These are phyloP conservation scores for Linepithema humile DNA, from an alignment of 1,140 invertebrate species.

Conservation along the genomic window DNA sequence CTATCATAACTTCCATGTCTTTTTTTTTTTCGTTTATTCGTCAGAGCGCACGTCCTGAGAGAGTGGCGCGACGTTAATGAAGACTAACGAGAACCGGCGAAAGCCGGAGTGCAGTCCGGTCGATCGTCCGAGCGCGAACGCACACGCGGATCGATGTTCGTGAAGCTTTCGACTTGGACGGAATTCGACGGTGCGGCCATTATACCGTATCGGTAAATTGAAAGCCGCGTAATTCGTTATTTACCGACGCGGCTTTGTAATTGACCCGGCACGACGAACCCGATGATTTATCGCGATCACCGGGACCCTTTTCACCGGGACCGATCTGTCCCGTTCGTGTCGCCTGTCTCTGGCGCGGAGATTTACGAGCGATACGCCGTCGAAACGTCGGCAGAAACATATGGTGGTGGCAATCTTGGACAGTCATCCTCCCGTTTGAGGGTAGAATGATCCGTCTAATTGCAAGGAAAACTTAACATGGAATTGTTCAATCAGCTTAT, in stretches of 20 bases:
- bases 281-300: constrained; percentile 64
- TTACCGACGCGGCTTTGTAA: constrained; percentile 64
- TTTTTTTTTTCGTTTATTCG: constrained; percentile 35
- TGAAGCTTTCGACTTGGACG: constrained; percentile 4
- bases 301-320: constrained; percentile 32
- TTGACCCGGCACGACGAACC: constrained; percentile 46
- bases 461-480: neutral
- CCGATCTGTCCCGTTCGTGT: constrained; percentile 50
- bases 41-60: neutral
- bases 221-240: constrained; percentile 72
- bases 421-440: neutral
- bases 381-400: constrained; percentile 29
- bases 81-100: constrained; percentile 64
- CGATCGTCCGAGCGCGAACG: neutral
- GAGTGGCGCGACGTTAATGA: constrained; percentile 62
- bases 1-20: neutral
- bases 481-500: neutral
- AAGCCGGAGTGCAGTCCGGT: constrained; percentile 26
- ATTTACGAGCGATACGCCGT: constrained; percentile 56
- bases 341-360: constrained; percentile 49
- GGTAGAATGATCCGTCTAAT: neutral
- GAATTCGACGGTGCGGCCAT: constrained; percentile 44
- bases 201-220: constrained; percentile 58
- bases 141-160: constrained; percentile 3
- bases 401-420: constrained; percentile 11